Percentiles rank a stretch among this genome's conserved stretches.
Evolutionary conservation across 2,888 invertebrate genomes (phyloP).

Genomic region (Lasioglossum villosulum): DNA sequence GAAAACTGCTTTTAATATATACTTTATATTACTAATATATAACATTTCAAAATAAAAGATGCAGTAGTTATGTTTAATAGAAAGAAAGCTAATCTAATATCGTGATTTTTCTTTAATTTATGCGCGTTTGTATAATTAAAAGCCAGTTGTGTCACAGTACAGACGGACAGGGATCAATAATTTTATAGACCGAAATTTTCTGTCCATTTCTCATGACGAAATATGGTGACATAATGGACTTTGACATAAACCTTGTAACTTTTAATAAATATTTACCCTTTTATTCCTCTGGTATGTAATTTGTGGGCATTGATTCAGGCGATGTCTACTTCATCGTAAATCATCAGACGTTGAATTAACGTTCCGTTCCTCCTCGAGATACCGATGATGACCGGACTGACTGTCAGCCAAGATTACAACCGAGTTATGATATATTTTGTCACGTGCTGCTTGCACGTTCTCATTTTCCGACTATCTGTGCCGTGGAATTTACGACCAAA

Average conservation of each 20-base stretch:
- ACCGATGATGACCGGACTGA: conserved; percentile 5
- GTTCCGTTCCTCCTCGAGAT: conserved; percentile 13
- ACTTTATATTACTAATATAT: too few species aligned
- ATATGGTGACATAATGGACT: not conserved
- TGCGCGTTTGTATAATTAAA: not conserved
- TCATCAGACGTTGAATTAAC: conserved; percentile 27
- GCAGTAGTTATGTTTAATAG: too few species aligned
- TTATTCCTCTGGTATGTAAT: conserved; percentile 3
- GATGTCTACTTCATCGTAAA: conserved; percentile 20
- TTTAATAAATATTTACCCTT: conserved; percentile 4
- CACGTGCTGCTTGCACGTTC: conserved; percentile 24
- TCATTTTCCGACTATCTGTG: not conserved
- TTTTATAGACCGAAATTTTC: too few species aligned
- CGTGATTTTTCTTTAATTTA: not conserved
- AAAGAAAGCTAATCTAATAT: too few species aligned
- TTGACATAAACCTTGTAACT: conserved; percentile 9
- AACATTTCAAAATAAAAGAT: too few species aligned
- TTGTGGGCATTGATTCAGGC: conserved; percentile 4
- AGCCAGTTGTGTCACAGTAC: too few species aligned
- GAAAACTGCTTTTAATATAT: not conserved
- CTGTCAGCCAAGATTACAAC: conserved; percentile 50
- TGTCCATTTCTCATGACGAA: not conserved
- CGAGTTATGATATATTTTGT: conserved; percentile 43
- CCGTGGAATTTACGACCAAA: not conserved
- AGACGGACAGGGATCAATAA: too few species aligned